These are phyloP conservation scores for Nomada lathburiana DNA, from an alignment of 2,888 invertebrate genomes.

Conservation along the genomic window DNA sequence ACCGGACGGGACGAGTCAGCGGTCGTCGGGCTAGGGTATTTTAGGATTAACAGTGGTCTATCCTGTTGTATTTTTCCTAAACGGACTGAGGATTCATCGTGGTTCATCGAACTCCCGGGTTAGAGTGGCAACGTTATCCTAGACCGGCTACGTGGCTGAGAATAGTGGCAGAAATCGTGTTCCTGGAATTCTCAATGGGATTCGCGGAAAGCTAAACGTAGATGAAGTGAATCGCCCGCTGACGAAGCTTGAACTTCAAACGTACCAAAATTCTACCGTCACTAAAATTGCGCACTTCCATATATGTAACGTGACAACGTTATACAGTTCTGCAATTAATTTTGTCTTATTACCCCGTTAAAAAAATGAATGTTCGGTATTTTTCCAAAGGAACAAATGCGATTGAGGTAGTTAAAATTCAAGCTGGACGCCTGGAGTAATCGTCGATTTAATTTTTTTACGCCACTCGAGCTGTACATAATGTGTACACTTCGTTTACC, in stretches of 20 bases:
- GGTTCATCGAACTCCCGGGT: slow-evolving; percentile 57
- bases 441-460: too few species aligned
- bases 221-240: slow-evolving; percentile 29
- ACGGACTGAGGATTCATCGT: slow-evolving; percentile 50
- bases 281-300: neutral
- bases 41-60: slow-evolving; percentile 59
- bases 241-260: neutral
- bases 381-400: too few species aligned
- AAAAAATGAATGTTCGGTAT: too few species aligned
- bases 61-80: slow-evolving; percentile 59
- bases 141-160: slow-evolving; percentile 39
- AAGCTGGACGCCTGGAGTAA: too few species aligned
- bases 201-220: slow-evolving; percentile 52
- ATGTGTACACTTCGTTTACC: too few species aligned
- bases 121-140: slow-evolving; percentile 42
- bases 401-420: too few species aligned
- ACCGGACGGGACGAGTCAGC: slow-evolving; percentile 39
- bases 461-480: too few species aligned
- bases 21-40: slow-evolving; percentile 43
- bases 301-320: neutral
- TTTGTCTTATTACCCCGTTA: too few species aligned
- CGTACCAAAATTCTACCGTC: neutral
- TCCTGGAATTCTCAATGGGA: slow-evolving; percentile 55
- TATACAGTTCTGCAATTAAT: too few species aligned
- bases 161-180: slow-evolving; percentile 56